Conservation (phyloP, 2,888 invertebrate genomes). For the Mycogona germanica region DNA sequence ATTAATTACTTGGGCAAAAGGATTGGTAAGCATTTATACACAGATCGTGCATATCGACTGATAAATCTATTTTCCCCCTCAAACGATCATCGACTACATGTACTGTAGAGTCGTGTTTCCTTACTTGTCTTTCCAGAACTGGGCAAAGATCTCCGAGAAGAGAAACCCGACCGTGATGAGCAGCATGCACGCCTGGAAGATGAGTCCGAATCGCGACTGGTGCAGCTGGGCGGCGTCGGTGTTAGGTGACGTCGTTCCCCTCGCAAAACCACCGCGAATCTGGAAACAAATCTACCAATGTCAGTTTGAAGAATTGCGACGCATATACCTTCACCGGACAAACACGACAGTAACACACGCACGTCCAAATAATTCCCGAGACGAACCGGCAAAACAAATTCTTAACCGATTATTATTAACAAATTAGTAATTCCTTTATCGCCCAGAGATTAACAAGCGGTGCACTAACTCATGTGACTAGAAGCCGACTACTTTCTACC, state of each 20-base stretch:
- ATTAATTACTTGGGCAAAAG: neutral
- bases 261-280: slow-evolving; percentile 27
- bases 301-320: no score
- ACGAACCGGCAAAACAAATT: no score
- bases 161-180: slow-evolving; percentile 79
- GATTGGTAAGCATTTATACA: neutral
- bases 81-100: neutral
- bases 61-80: no score
- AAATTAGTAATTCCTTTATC: no score
- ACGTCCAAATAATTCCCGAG: no score
- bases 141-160: slow-evolving; percentile 78
- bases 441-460: no score
- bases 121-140: slow-evolving; percentile 88
- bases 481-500: slow-evolving; percentile 87
- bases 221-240: slow-evolving; percentile 72
- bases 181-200: slow-evolving; percentile 83
- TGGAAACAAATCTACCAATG: no score
- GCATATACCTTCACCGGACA: no score
- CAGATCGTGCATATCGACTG: neutral
- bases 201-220: slow-evolving; percentile 74
- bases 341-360: no score
- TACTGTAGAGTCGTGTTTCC: no score
- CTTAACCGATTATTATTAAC: no score
- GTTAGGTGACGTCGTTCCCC: slow-evolving; percentile 24
- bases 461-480: no score